Base-by-base conservation (phyloP, 1,140 invertebrate genomes). In the Atta cephalotes region DNA sequence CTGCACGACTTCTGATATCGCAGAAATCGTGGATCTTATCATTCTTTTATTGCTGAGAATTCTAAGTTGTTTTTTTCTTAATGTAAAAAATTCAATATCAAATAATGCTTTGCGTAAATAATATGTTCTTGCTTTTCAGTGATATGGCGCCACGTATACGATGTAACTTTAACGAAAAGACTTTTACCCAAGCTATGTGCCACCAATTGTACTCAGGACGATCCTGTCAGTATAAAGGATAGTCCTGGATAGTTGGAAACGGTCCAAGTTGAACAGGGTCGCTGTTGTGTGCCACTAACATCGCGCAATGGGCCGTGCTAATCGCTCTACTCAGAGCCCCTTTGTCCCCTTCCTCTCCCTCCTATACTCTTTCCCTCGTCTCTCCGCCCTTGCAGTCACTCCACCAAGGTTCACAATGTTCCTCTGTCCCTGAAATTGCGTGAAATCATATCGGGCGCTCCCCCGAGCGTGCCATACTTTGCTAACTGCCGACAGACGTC, bases 221-320 rank as follows among this genome's bases (percentile, higher is more conserved):
- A 92, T 90, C 80, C 88, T 78, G 82, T 86, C 79, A 86, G 87
- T 91, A 92, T 89, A 89, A 89, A 93, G 92, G 92, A 91, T 92
- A 79, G 91, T 89, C 87, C 88, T 71, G 90, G 88, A 89, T 90
- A 86, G 87, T 93, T 95, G 94, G 93, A 94, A 93, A 53, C 87
- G 91, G 70, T 94, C 93, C 93, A 95, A 95, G 92, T 94, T 93
- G 92, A 92, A 93, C 92, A 92, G 92, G 91, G 91, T 92, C 90
- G 89, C 86, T 86, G 92, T 93, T 90, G 89, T 92, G 88, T 92
- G 91, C 91, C 88, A 89, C 77, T 88, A 92, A 93, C 91, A 90
- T 92, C 91, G 91, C 82, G 93, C 93, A 93, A 94, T 94, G 94
- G 92, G 88, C 92, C 92, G 92, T 93, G 90, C 92, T 95, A 95